These are phyloP conservation scores for Lepidochitona cinerea DNA, from an alignment of 2,888 invertebrate species.

Conservation along the genomic window DNA sequence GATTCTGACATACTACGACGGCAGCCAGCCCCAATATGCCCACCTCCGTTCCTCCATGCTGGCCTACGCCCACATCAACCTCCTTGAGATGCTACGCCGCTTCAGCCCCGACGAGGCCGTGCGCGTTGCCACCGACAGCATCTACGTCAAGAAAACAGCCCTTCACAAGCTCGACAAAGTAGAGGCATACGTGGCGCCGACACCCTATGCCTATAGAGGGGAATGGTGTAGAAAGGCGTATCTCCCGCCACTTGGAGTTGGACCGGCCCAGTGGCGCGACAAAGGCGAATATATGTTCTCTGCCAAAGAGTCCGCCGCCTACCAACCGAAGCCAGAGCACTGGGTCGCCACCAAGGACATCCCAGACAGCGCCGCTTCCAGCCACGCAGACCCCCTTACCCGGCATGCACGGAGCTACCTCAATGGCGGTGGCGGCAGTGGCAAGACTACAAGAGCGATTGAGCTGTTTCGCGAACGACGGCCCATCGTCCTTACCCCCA, in stretches of 20 bases:
- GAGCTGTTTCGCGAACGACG: too few species aligned
- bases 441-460: too few species aligned
- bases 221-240: neutral
- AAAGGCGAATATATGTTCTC: too few species aligned
- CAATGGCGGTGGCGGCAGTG: too few species aligned
- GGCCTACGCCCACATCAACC: conserved; percentile 10
- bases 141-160: conserved; percentile 9
- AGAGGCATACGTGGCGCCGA: neutral
- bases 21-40: conserved; percentile 8
- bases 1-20: conserved; percentile 9
- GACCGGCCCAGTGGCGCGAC: neutral
- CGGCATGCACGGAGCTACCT: too few species aligned
- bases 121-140: conserved; percentile 3
- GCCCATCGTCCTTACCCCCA: too few species aligned
- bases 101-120: neutral
- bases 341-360: neutral
- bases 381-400: neutral
- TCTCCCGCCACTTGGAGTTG: neutral
- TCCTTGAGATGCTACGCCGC: conserved; percentile 3
- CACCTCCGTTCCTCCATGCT: conserved; percentile 4
- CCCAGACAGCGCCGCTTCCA: neutral
- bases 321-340: conserved; percentile 5
- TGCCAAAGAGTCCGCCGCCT: neutral
- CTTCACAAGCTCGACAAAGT: conserved; percentile 4
- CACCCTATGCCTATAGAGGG: neutral